These are phyloP conservation scores for Meandrina meandrites DNA, from an alignment of 92 coral and sea anemone genomes.

Conservation along the genomic window DNA sequence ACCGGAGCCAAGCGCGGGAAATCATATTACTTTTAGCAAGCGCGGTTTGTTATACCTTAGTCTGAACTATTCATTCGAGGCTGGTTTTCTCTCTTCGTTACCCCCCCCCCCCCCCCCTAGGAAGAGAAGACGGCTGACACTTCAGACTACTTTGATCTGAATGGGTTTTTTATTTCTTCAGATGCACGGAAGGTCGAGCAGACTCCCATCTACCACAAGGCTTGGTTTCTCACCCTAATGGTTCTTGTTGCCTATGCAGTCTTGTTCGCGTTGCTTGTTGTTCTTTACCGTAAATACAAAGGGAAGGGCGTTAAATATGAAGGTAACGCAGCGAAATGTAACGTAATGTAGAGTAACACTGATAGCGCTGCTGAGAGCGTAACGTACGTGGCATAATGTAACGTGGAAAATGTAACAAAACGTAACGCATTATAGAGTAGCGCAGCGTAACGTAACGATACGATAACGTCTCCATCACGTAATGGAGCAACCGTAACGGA, in stretches of 20 bases:
- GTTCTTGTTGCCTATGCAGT: slow-evolving; percentile 6
- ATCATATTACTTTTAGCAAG: not conserved
- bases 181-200: not conserved
- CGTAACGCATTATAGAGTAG: not conserved
- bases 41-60: no score
- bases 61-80: no score
- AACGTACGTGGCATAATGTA: not conserved
- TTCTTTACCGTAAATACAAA: slow-evolving; percentile 6
- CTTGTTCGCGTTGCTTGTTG: not conserved
- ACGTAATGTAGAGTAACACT: not conserved
- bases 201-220: not conserved
- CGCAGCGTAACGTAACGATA: not conserved
- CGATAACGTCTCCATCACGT: not conserved
- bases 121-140: no score
- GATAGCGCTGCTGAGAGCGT: not conserved
- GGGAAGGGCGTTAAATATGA: slow-evolving; percentile 23
- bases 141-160: not conserved
- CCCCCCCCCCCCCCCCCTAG: no score
- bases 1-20: not conserved
- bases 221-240: slow-evolving; percentile 25
- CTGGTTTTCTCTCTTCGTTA: no score
- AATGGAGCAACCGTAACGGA: not conserved
- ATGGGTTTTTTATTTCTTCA: not conserved
- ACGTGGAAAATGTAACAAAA: not conserved
- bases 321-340: not conserved